These are phyloP conservation scores for Lucilia sericata DNA, from an alignment of 1,140 invertebrate species.

Conservation along the genomic window DNA sequence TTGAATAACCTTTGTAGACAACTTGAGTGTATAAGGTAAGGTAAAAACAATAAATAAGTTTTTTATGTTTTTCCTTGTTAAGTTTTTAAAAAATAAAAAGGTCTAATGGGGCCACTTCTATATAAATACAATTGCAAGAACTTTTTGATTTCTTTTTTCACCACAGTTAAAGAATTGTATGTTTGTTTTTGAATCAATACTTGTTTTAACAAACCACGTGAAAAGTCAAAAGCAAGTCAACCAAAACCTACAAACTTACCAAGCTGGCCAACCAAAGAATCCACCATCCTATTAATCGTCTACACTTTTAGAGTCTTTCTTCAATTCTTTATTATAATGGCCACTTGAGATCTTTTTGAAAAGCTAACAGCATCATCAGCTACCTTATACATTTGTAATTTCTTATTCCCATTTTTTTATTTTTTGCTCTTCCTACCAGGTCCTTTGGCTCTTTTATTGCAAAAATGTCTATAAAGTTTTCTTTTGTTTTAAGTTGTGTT, in stretches of 20 bases:
- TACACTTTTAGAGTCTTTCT: neutral
- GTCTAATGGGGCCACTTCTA: neutral
- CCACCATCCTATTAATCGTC: slow-evolving; percentile 2
- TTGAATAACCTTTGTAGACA: neutral
- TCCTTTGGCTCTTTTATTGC: no score
- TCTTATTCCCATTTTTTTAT: no score
- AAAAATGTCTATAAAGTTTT: no score
- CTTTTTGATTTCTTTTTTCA: neutral
- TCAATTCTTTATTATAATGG: slow-evolving; percentile 4
- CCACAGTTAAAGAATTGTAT: neutral
- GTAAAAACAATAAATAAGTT: neutral
- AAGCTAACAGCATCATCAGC: no score
- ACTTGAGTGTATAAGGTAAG: neutral
- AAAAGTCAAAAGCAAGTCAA: no score
- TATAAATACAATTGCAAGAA: neutral
- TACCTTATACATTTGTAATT: no score
- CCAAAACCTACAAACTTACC: no score
- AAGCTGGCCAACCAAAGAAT: neutral
- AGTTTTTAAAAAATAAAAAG: no score
- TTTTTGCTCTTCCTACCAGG: no score
- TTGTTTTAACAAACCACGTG: neutral
- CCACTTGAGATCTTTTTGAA: neutral
- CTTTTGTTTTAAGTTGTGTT: no score
- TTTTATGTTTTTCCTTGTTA: neutral
- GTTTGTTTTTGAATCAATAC: neutral